Evolutionary conservation across 2,113 vertebrate genomes (phyloP).

Genomic region (Cercopithecus mona): DNA sequence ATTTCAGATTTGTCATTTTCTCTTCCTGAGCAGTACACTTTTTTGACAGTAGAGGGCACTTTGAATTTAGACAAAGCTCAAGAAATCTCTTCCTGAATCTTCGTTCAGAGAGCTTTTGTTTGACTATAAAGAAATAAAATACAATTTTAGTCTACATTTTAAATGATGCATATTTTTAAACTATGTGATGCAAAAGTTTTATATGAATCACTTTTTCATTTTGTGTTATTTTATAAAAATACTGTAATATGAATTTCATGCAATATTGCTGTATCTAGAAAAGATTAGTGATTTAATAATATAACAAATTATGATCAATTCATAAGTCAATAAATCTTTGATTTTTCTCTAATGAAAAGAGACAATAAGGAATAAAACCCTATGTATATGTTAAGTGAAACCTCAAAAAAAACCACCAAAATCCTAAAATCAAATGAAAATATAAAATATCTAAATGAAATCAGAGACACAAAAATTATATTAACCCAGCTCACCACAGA

Average conservation of each 20-base stretch:
- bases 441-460: conserved; percentile 39
- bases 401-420: background rate
- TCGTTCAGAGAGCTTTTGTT: conserved; percentile 84
- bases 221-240: conserved; percentile 47
- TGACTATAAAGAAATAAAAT: conserved; percentile 75
- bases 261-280: conserved; percentile 13
- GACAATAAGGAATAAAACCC: background rate
- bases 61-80: conserved; percentile 87
- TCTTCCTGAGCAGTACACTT: conserved; percentile 74
- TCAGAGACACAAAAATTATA: background rate
- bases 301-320: conserved; percentile 25
- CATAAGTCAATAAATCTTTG: conserved; percentile 28
- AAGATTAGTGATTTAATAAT: background rate
- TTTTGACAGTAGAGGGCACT: conserved; percentile 88
- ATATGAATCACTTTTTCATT: background rate
- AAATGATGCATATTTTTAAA: conserved; percentile 34
- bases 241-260: background rate
- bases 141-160: conserved; percentile 61
- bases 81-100: conserved; percentile 75
- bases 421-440: conserved; percentile 30
- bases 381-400: background rate
- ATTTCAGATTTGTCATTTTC: background rate
- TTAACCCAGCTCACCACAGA: background rate
- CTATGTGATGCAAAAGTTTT: background rate
- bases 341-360: conserved; percentile 45